Base-by-base conservation (phyloP, 2,888 invertebrate species). In the Tanypteryx hageni region DNA sequence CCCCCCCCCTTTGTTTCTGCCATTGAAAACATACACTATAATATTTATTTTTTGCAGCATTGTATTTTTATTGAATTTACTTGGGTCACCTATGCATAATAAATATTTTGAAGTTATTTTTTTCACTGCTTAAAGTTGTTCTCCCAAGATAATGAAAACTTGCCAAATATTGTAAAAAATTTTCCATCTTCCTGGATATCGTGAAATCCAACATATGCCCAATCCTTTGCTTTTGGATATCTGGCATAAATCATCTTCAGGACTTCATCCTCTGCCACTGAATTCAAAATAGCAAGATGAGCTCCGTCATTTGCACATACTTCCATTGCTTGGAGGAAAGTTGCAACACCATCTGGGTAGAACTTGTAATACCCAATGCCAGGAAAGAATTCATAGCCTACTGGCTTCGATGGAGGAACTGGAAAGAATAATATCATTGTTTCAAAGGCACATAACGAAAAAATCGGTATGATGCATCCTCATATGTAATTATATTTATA, bases 331-430 rank as follows among this genome's bases (percentile, higher is more conserved):
- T 86, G 16, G 9, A 27, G 16, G 8, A 18, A 86, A 27, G 61
- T 86, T 16, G 5, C 16, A 4, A 31, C 86, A 31, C 86, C 86
- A 13, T 86, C 61, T n/a, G 59, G 16, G 58, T 86, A 86, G 16
- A 86, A 86, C 31, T 86, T 86, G 31, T 86, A 86, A 16, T 86
- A 86, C 10, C 86, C 86, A 8, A 86, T 16, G 5, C 86, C 61
- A 31, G 22, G 86, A 18, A 86, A 86, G 9, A 16, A 61, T 61
- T 61, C 31, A 27, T 86, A 86, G 13, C 61, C 86, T 61, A 16
- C 18, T 5, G 86, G 86, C 27, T 22, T 76, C 10, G 10, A 1
- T 0, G 76, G 76, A 22, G 22, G 22, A 14, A 76, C 76, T 76
- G 76, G 61, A 76, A 76, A 27, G 27, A 27, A 76, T 27, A 76